A percentile compares a stretch with the other conserved stretches of the same genome.
Conservation (phyloP, 2,888 invertebrate genomes). For the Neria commutata region DNA sequence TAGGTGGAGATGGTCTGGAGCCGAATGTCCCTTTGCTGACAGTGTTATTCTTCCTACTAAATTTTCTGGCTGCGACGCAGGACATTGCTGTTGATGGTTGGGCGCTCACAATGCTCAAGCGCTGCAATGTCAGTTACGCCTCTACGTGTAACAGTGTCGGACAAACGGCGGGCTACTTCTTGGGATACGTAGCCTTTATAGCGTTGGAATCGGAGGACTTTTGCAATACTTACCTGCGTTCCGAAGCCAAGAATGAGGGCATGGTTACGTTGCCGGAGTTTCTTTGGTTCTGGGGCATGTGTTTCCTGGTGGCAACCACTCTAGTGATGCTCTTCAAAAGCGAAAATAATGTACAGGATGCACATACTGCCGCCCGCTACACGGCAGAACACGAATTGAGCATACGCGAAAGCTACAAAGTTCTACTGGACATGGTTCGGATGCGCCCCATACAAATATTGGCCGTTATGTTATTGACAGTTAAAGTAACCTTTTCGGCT, state of each 20-base stretch:
- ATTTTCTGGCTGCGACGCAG: slow-evolving; percentile 97
- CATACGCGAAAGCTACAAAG: slow-evolving; percentile 77
- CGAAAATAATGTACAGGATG: slow-evolving; percentile 68
- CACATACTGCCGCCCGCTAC: slow-evolving; percentile 47
- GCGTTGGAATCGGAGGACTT: slow-evolving; percentile 95
- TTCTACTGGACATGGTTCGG: slow-evolving; percentile 81
- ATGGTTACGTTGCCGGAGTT: slow-evolving; percentile 80
- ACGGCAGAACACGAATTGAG: slow-evolving; percentile 60
- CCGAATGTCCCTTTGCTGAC: slow-evolving; percentile 84
- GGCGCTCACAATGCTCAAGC: slow-evolving; percentile 98
- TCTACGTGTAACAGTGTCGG: slow-evolving; percentile 99
- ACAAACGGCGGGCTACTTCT: slow-evolving; percentile 96
- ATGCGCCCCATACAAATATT: slow-evolving; percentile 82
- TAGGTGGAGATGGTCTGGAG: slow-evolving; percentile 66
- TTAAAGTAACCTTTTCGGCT: slow-evolving; percentile 93
- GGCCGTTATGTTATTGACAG: slow-evolving; percentile 82
- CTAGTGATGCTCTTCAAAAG: slow-evolving; percentile 87
- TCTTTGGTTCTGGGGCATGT: slow-evolving; percentile 92
- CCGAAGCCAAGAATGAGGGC: slow-evolving; percentile 73
- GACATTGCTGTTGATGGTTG: slow-evolving; percentile 99
- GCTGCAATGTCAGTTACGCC: slow-evolving; percentile 97
- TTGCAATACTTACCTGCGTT: slow-evolving; percentile 90
- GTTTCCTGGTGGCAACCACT: slow-evolving; percentile 89
- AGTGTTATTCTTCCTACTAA: slow-evolving; percentile 84
- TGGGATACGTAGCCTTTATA: slow-evolving; percentile 95